Conservation (phyloP, 2,113 vertebrate species). For the Ammodytes dubius region DNA sequence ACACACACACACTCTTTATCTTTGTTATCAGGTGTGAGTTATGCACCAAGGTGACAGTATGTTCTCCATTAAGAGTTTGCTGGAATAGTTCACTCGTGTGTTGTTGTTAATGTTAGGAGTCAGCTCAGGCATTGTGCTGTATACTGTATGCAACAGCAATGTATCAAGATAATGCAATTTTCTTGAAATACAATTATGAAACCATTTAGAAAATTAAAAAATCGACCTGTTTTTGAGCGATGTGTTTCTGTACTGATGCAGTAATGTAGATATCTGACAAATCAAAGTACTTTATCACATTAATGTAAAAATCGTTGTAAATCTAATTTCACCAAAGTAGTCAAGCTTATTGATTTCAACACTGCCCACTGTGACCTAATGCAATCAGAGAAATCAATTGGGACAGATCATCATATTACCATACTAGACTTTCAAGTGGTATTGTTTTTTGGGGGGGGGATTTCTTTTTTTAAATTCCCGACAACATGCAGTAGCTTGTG, state of each 20-base stretch:
- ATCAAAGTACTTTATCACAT: conserved; percentile 24
- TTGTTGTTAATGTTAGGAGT: neutral
- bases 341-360: conserved; percentile 30
- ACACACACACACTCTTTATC: conserved; percentile 38
- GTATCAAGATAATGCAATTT: neutral
- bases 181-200: neutral
- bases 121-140: too few species aligned
- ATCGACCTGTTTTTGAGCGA: neutral
- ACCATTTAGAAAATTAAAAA: neutral
- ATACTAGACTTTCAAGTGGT: neutral
- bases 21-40: conserved; percentile 65
- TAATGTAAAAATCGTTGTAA: conserved; percentile 32
- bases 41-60: conserved; percentile 48
- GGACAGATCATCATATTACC: neutral
- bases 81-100: neutral
- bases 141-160: rapidly evolving
- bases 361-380: neutral
- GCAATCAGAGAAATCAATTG: conserved; percentile 10
- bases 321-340: neutral
- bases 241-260: too few species aligned
- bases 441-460: neutral
- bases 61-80: conserved; percentile 8
- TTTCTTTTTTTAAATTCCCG: neutral
- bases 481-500: neutral
- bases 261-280: neutral